Evolutionary conservation across 2,888 invertebrate genomes (phyloP).

Genomic region (Cheilosia pagana): DNA sequence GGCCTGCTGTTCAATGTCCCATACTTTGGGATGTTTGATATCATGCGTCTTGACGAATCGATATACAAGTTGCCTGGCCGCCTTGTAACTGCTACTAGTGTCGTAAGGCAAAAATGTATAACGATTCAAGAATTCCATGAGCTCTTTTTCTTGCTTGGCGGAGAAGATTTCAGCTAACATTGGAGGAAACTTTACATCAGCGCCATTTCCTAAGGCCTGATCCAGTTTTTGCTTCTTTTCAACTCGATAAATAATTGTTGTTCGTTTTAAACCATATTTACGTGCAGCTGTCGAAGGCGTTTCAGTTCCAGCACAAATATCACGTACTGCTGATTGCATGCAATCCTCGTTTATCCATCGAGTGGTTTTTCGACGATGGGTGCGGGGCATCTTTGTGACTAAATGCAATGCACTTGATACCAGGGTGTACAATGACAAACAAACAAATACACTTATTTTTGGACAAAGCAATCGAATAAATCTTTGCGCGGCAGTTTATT

Average conservation of each 20-base stretch:
- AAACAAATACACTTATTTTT: conserved; percentile 31
- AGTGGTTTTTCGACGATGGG: conserved; percentile 61
- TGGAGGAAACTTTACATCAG: conserved; percentile 15
- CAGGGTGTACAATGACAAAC: conserved; percentile 10
- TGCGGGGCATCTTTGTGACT: conserved; percentile 57
- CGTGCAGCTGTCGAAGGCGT: conserved; percentile 68
- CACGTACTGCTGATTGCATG: conserved; percentile 62
- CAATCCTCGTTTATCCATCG: conserved; percentile 68
- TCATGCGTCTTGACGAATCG: conserved; percentile 67
- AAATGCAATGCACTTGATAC: conserved; percentile 14
- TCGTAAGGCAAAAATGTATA: conserved; percentile 70
- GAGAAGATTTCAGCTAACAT: conserved; percentile 60
- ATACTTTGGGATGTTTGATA: conserved; percentile 60
- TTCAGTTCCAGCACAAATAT: conserved; percentile 57
- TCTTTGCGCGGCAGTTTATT: conserved; percentile 1
- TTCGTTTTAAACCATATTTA: conserved; percentile 67
- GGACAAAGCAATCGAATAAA: conserved; percentile 22
- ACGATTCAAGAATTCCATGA: conserved; percentile 66
- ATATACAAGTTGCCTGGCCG: conserved; percentile 65
- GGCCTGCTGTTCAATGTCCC: conserved; percentile 66
- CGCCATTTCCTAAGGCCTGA: conserved; percentile 11
- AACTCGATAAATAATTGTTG: conserved; percentile 70
- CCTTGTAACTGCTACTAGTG: conserved; percentile 65
- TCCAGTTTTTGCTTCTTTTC: conserved; percentile 67
- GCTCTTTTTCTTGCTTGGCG: conserved; percentile 56